Base-by-base conservation (phyloP, 2,113 vertebrate species). In the Lipophrys pholis region DNA sequence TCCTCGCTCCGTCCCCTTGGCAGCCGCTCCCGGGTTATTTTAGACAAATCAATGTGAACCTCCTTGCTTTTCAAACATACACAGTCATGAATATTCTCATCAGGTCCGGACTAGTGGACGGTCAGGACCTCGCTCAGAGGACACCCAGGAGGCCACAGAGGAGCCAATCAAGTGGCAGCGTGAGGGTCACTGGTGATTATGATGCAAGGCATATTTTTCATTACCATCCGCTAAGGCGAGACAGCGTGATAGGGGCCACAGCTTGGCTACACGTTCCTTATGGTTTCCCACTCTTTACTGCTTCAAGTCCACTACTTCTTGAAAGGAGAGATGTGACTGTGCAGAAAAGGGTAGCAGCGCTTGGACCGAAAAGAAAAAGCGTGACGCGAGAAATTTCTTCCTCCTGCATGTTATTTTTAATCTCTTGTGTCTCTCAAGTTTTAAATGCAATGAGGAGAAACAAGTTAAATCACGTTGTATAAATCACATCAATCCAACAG, bases 61-160 rank as follows among this genome's bases (percentile, higher is more conserved):
- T 78, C 69, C 50, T 0, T 6, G 60, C 66, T 76, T 65, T 80
- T 80, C 68, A 76, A 73, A 83, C 59, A 65, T 40, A 81, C 66
- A 60, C 49, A 6, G 9, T 78, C 78, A 90, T 91, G 81, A 87
- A 90, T 90, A 93, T 93, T 91, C 88, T 45, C 53, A 17, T 86
- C 88, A 86, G 82, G 89, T 86, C 14, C 2, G 8, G 35, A 17
- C 54, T 53, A 69, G 79, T 43, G 51, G 73, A 82, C 16, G 59
- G 89, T 84, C 79, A 76, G 76, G 86, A 88, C 88, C 88, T 90
- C 62, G 69, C 83, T 82, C 65, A 82, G 85, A 87, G 85, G 85
- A 86, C 82, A 80, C 55, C 76, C 73, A 61, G 49, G 83, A 79
- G 83, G 78, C 67, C 70, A 68, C 45, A 35, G 76, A 73, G 72